These are phyloP conservation scores for Ophiothrix spiculata DNA, from an alignment of 35 echinoderm and acorn worm species.

Conservation along the genomic window DNA sequence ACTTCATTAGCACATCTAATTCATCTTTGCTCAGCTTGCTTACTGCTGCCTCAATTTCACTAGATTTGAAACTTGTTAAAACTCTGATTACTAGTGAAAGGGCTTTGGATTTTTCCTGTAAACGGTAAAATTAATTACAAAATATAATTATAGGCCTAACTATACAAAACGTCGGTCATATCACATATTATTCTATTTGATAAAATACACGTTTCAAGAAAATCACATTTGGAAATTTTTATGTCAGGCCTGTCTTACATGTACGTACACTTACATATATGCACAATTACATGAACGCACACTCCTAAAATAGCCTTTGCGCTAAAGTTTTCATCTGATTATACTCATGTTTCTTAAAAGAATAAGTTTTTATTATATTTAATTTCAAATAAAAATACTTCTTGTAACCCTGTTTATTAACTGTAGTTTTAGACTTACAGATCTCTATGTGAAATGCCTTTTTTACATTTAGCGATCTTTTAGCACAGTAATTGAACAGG, in stretches of 20 bases:
- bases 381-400: too few relatives aligned
- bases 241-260: not conserved
- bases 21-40: slow-evolving; percentile 53
- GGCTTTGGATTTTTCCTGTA: slow-evolving; percentile 59
- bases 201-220: not conserved
- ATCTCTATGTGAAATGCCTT: too few relatives aligned
- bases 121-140: not conserved
- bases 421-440: too few relatives aligned
- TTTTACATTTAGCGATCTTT: too few relatives aligned
- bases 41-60: slow-evolving; percentile 75
- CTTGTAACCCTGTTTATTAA: too few relatives aligned
- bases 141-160: not conserved
- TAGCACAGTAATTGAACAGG: too few relatives aligned
- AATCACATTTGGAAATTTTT: too few relatives aligned
- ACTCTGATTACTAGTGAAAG: slow-evolving; percentile 62
- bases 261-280: not conserved
- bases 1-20: slow-evolving; percentile 92
- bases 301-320: not conserved
- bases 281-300: not conserved
- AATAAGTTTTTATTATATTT: too few relatives aligned
- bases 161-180: not conserved
- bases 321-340: not conserved
- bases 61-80: slow-evolving; percentile 63
- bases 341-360: too few relatives aligned
- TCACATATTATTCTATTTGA: not conserved